phyloP scores from a whole-genome alignment of 2,888 invertebrate genomes.

The Eulithis testata region DNA sequence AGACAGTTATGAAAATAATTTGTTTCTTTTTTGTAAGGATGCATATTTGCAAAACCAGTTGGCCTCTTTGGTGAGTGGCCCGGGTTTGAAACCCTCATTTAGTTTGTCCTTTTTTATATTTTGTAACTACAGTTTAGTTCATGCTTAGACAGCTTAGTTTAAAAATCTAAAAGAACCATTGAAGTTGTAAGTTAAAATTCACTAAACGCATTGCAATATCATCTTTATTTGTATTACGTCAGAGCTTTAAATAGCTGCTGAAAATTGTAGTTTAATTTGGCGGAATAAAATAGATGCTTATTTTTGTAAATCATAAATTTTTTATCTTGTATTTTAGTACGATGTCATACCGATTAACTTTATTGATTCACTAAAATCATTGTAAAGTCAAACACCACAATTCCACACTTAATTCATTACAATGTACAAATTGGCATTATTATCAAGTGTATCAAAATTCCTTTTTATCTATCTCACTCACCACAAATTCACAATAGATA shows the following conservation, averaged over 20 bases:
- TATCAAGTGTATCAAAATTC: slow-evolving; percentile 22
- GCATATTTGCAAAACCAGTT: slow-evolving; percentile 82
- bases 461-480: slow-evolving; percentile 19
- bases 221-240: slow-evolving; percentile 30
- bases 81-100: slow-evolving; percentile 54
- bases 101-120: slow-evolving; percentile 44
- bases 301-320: slow-evolving; percentile 24
- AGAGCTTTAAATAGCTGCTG: slow-evolving; percentile 32
- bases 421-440: slow-evolving; percentile 31
- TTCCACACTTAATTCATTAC: slow-evolving; percentile 16
- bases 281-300: slow-evolving; percentile 23
- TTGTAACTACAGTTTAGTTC: slow-evolving; percentile 47
- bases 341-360: slow-evolving; percentile 3
- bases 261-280: slow-evolving; percentile 14
- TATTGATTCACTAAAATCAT: too few species aligned
- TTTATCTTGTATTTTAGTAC: slow-evolving; percentile 23
- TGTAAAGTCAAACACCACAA: too few species aligned
- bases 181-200: slow-evolving; percentile 18
- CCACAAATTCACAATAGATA: slow-evolving; percentile 28
- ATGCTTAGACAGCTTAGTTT: slow-evolving; percentile 73
- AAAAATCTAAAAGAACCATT: slow-evolving; percentile 34
- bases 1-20: slow-evolving; percentile 53
- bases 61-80: slow-evolving; percentile 83
- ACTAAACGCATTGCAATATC: slow-evolving; percentile 39
- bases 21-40: slow-evolving; percentile 80